Conservation (phyloP, 2,888 invertebrate species). For the Rhagophthalmus giganteus region DNA sequence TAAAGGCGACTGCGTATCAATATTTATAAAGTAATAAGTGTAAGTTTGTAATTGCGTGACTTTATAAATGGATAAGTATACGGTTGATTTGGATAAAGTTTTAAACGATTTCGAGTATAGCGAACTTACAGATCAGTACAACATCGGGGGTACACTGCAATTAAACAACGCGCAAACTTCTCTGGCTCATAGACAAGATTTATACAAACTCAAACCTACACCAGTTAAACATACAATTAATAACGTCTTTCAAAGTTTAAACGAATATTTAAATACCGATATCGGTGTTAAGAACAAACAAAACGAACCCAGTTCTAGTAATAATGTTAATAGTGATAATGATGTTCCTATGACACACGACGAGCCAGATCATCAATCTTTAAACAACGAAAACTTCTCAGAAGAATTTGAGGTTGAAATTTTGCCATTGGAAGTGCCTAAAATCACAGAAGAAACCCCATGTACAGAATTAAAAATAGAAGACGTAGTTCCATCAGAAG, state of each 20-base stretch:
- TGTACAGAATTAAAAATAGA: not conserved
- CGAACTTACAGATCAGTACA: slow-evolving; percentile 58
- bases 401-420: not conserved
- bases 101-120: slow-evolving; percentile 81
- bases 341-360: not conserved
- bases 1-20: not conserved
- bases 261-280: slow-evolving; percentile 62
- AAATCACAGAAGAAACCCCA: not conserved
- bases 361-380: not conserved
- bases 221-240: slow-evolving; percentile 58
- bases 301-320: not conserved
- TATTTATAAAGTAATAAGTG: not conserved
- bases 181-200: slow-evolving; percentile 23
- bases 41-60: not conserved
- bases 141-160: slow-evolving; percentile 4
- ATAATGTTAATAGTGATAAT: not conserved
- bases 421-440: not conserved
- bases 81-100: slow-evolving; percentile 80
- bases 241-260: slow-evolving; percentile 66
- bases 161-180: slow-evolving; percentile 12
- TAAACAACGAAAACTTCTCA: not conserved
- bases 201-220: slow-evolving; percentile 18
- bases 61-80: slow-evolving; percentile 55
- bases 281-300: slow-evolving; percentile 35
- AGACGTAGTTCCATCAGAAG: slow-evolving; percentile 8